Base-by-base conservation (phyloP, 2,888 invertebrate species). In the Brenthis hecate region DNA sequence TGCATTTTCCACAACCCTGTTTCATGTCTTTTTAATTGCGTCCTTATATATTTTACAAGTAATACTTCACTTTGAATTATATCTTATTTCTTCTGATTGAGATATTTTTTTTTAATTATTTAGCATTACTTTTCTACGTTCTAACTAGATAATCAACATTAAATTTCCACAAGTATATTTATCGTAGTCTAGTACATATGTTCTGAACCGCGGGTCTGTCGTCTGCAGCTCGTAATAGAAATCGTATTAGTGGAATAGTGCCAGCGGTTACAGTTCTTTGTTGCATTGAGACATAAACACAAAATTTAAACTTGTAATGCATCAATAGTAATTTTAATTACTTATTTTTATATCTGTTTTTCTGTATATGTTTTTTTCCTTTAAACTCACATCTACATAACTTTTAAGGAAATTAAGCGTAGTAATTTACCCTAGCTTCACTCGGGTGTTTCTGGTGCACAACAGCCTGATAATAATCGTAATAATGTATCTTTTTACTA, bases 221-320 rank as follows among this genome's bases (percentile, higher is more conserved):
- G 69, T 70, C 68, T 69, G 68, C 74, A 75, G 73, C 65, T 75
- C 72, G 72, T 75, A 76, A 72, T 75, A 73, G 76, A 72, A 76
- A 75, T 76, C 73, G 73, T 77, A 77, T 76, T 76, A 77, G 76
- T 75, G 76, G 76, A 76, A 77, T 73, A 71, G 72, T 76, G 76
- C 75, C 75, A 75, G 74, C 67, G 61, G 61, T 55, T 66, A 61
- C 32, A 61, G 66, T 61, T 56, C 66, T 66, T 66, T 66, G 66
- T 61, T 61, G 66, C 55, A 55, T 32, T 61, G 36, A 55, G 48
- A 48, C 55, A 16, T 36, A 32, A 51, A 54, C 50, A 16, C 16
- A 13, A 36, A 54, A 50, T 50, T 16, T 51, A 14, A 50, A 56
- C 48, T 66, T 61, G 32, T 53, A 50, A 23, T 50, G 28, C 54